phyloP scores from a whole-genome alignment of 2,888 invertebrate species.

The Eumacrocentrus americanus region DNA sequence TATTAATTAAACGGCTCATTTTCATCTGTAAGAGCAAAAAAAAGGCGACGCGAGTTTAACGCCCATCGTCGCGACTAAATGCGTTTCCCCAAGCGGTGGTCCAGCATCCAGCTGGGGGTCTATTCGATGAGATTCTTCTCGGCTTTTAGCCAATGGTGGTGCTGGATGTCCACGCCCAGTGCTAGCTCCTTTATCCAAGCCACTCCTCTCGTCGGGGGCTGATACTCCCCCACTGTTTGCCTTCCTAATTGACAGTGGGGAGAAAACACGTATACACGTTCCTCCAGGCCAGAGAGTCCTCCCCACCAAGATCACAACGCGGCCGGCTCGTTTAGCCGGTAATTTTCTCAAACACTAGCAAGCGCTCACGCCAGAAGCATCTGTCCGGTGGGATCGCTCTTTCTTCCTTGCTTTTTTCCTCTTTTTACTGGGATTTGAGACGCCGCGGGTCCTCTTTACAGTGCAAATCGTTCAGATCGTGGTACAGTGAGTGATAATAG shows the following conservation, averaged over 20 bases:
- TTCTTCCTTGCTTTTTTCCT: slow-evolving; percentile 25
- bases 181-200: slow-evolving; percentile 14
- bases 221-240: slow-evolving; percentile 24
- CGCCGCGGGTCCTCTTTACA: too few relatives aligned
- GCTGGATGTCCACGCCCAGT: slow-evolving; percentile 5
- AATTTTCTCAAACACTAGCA: slow-evolving; percentile 62
- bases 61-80: slow-evolving; percentile 54
- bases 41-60: slow-evolving; percentile 43
- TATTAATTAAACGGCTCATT: slow-evolving; percentile 62
- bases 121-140: slow-evolving; percentile 22
- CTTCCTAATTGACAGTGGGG: slow-evolving; percentile 11
- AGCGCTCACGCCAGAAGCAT: slow-evolving; percentile 59
- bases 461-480: too few relatives aligned
- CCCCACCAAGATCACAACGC: slow-evolving; percentile 44
- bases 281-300: slow-evolving; percentile 11
- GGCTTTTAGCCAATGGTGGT: slow-evolving; percentile 25
- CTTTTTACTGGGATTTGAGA: too few relatives aligned
- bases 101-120: slow-evolving; percentile 16
- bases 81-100: slow-evolving; percentile 37
- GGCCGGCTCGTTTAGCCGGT: slow-evolving; percentile 57
- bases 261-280: not conserved
- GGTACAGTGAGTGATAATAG: not conserved
- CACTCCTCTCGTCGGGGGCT: slow-evolving; percentile 18
- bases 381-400: slow-evolving; percentile 36
- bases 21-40: slow-evolving; percentile 47